Conservation (phyloP, 2,888 invertebrate genomes). For the Lasioglossum morio region DNA sequence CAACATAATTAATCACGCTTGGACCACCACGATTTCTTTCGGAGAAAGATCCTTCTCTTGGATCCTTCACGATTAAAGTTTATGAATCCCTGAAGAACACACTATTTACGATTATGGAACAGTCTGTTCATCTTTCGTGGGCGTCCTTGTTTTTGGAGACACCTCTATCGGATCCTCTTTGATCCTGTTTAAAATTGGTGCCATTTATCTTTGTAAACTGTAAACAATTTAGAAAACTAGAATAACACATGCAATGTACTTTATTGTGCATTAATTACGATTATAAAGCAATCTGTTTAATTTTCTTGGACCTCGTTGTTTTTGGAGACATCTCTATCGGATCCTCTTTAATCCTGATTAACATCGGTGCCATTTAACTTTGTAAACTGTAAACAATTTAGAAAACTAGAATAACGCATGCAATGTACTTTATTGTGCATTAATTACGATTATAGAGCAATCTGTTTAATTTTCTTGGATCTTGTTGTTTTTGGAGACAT, state of each 20-base stretch:
- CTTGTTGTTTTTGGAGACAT: too few relatives aligned
- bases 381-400: not conserved
- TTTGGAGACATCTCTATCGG: too few relatives aligned
- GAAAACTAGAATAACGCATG: not conserved
- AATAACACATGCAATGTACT: too few relatives aligned
- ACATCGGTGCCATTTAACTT: not conserved
- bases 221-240: not conserved
- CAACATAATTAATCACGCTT: not conserved
- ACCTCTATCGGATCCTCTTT: too few relatives aligned
- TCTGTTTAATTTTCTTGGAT: too few relatives aligned
- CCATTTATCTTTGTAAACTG: not conserved
- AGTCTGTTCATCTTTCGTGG: not conserved
- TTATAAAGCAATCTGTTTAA: not conserved
- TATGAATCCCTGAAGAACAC: not conserved
- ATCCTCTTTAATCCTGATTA: not conserved
- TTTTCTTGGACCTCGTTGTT: not conserved
- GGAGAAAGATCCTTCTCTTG: not conserved
- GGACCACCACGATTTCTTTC: not conserved
- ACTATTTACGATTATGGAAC: not conserved
- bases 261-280: too few relatives aligned
- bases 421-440: too few relatives aligned
- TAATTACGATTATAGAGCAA: too few relatives aligned
- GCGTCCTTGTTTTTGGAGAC: too few relatives aligned
- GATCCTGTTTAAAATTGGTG: not conserved
- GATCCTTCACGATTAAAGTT: not conserved